A percentile compares a stretch with the other conserved stretches of the same genome.
These are phyloP conservation scores for Scaptomyza reducta DNA, from an alignment of 2,888 invertebrate genomes.

Conservation along the genomic window DNA sequence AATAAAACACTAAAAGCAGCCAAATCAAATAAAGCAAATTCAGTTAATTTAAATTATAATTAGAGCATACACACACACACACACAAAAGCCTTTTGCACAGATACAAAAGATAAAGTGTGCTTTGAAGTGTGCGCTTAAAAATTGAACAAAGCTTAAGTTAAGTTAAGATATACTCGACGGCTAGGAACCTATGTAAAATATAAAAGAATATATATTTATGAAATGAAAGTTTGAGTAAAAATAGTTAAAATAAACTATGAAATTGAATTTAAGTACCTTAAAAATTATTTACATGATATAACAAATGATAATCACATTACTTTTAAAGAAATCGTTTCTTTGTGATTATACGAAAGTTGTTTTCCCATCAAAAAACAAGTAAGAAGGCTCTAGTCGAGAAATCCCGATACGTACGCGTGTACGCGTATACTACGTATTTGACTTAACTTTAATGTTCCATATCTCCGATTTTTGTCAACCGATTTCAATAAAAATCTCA, in stretches of 20 bases:
- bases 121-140: constrained; percentile 36
- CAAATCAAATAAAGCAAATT: constrained; percentile 73
- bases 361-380: no score
- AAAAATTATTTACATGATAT: no score
- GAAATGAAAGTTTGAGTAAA: neutral
- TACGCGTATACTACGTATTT: no score
- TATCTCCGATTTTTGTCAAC: no score
- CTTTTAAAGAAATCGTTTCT: no score
- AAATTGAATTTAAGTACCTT: no score
- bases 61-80: constrained; percentile 30
- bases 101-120: constrained; percentile 47
- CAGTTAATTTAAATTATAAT: constrained; percentile 78
- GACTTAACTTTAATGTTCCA: no score
- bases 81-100: constrained; percentile 6
- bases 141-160: neutral
- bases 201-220: neutral
- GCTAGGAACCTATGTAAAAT: neutral
- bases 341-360: no score
- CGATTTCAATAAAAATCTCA: no score
- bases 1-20: constrained; percentile 56
- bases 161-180: neutral
- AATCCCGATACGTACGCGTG: no score
- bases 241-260: neutral
- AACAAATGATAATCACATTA: no score
- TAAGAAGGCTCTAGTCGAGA: no score